Conservation (phyloP, 2,888 invertebrate species). For the Lepas anatifera region DNA sequence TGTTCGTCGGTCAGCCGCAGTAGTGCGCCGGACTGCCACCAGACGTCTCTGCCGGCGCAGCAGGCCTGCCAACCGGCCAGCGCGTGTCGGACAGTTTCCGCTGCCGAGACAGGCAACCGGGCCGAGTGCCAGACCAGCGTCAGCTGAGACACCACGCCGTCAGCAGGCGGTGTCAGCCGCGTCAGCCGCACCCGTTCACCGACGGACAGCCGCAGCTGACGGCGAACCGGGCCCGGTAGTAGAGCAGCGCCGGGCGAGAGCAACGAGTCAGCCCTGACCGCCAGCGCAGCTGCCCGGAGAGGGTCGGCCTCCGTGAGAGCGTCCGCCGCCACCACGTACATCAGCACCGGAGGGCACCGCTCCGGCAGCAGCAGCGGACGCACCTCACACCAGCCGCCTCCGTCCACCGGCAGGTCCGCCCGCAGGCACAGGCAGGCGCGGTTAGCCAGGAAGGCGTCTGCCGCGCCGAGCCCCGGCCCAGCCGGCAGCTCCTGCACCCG, state of each 20-base stretch:
- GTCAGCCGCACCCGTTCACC: neutral
- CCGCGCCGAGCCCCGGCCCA: neutral
- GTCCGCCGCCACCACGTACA: neutral
- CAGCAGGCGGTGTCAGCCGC: neutral
- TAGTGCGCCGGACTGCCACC: neutral
- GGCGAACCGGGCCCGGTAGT: neutral
- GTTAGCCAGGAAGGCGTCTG: neutral
- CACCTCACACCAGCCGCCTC: neutral
- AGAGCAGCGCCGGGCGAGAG: neutral
- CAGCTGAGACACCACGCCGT: neutral
- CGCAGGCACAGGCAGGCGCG: neutral
- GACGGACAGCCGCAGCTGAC: neutral
- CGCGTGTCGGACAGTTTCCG: neutral
- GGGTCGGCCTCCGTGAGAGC: neutral
- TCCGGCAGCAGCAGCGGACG: neutral
- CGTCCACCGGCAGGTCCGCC: neutral
- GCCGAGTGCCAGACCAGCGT: neutral
- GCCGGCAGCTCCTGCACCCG: neutral
- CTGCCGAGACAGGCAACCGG: too few relatives aligned
- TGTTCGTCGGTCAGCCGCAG: neutral
- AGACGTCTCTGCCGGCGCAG: neutral
- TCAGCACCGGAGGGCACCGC: neutral
- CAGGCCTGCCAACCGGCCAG: neutral
- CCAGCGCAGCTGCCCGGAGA: neutral
- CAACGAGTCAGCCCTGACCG: neutral